Percentiles rank a stretch among this genome's conserved stretches.
Conservation (phyloP, 2,888 invertebrate genomes). For the Dolichomitus sp. region DNA sequence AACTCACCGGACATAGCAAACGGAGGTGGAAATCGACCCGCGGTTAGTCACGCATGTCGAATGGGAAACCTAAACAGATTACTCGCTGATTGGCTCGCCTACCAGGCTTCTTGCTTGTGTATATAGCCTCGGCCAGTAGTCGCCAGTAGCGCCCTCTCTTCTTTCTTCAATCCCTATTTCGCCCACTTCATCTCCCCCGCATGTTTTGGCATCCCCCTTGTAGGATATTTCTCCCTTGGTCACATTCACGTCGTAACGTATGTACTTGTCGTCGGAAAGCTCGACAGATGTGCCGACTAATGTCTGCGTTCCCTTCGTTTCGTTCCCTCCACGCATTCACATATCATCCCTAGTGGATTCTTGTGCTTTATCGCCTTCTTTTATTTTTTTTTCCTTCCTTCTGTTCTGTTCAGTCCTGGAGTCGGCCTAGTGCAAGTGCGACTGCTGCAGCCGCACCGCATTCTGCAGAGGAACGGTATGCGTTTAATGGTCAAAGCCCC, state of each 20-base stretch:
- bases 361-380: constrained; percentile 10
- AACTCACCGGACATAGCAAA: neutral
- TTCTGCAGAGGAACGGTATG: constrained; percentile 71
- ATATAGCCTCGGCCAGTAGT: too few species aligned
- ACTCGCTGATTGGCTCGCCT: constrained; percentile 79
- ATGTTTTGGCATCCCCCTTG: constrained; percentile 13
- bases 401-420: neutral
- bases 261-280: constrained; percentile 49
- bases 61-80: constrained; percentile 83
- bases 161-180: neutral
- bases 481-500: constrained; percentile 77
- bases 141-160: constrained; percentile 24
- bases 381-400: constrained; percentile 27
- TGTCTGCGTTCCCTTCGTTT: constrained; percentile 64
- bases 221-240: neutral
- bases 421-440: constrained; percentile 19
- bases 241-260: constrained; percentile 12
- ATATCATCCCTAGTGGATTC: constrained; percentile 55
- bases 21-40: constrained; percentile 64
- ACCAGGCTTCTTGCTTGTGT: constrained; percentile 32
- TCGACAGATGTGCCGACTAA: constrained; percentile 81
- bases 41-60: constrained; percentile 82
- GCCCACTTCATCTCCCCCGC: constrained; percentile 6
- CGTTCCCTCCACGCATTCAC: constrained; percentile 7
- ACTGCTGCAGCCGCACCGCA: constrained; percentile 43